Conservation (phyloP, 1,140 invertebrate species). For the Sycophaga agraensis region DNA sequence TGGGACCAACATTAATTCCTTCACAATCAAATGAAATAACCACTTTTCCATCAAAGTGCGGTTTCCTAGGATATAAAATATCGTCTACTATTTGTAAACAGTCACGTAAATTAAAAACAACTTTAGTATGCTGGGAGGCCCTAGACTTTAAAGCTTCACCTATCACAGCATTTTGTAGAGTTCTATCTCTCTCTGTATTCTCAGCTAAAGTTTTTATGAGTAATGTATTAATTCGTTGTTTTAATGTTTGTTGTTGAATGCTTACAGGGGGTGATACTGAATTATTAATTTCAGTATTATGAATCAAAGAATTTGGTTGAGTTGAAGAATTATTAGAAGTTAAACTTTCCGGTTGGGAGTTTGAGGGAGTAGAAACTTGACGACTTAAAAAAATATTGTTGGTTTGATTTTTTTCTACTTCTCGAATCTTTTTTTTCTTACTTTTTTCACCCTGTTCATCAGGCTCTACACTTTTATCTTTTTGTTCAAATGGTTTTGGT, state of each 20-base stretch:
- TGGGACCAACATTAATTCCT: constrained; percentile 85
- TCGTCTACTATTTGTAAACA: constrained; percentile 76
- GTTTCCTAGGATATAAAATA: constrained; percentile 68
- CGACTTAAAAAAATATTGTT: neutral
- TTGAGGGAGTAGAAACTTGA: constrained; percentile 43
- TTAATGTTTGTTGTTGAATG: constrained; percentile 69
- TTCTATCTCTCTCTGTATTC: constrained; percentile 81
- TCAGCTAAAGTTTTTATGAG: constrained; percentile 87
- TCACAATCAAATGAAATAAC: constrained; percentile 86
- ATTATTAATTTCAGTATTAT: constrained; percentile 27
- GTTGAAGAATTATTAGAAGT: constrained; percentile 38
- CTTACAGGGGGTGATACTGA: constrained; percentile 44
- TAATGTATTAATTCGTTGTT: constrained; percentile 83
- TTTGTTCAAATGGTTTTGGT: constrained; percentile 55
- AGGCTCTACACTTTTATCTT: neutral
- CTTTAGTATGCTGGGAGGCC: constrained; percentile 76
- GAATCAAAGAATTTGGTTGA: constrained; percentile 37
- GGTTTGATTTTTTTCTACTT: constrained; percentile 10
- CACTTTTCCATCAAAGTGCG: constrained; percentile 56
- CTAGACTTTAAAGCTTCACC: constrained; percentile 78
- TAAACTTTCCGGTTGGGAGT: constrained; percentile 35
- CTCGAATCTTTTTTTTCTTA: constrained; percentile 12
- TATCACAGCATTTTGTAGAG: constrained; percentile 59
- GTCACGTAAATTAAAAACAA: constrained; percentile 76
- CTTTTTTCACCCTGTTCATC: constrained; percentile 6